phyloP scores from a whole-genome alignment of 2,113 vertebrate species.

The Cairina moschata region DNA sequence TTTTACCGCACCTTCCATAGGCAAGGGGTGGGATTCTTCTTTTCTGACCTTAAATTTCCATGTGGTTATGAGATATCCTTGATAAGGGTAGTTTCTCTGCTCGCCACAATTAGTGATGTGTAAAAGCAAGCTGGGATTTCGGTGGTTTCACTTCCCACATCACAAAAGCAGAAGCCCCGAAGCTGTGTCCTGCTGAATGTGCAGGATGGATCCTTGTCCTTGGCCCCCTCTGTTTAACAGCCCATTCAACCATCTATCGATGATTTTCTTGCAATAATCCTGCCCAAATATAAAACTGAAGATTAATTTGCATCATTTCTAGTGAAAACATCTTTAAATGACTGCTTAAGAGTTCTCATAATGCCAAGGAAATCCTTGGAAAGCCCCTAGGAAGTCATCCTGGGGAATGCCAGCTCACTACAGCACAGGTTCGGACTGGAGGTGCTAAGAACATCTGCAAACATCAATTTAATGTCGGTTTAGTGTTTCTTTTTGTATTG shows the following conservation, averaged over 20 bases:
- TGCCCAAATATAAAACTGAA: background rate
- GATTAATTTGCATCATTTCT: background rate
- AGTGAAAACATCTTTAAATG: background rate
- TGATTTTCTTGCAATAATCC: background rate
- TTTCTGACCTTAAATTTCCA: background rate
- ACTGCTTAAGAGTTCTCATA: background rate
- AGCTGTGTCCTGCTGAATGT: background rate
- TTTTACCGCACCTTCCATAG: background rate
- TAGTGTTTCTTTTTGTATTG: too few species aligned
- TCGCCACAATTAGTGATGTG: background rate
- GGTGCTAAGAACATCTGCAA: accelerated
- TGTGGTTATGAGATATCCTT: background rate
- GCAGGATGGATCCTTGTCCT: background rate
- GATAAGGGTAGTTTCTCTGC: background rate
- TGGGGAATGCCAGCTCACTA: background rate
- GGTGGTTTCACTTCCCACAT: background rate
- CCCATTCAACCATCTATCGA: background rate
- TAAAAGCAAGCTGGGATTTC: background rate
- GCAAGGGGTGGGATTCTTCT: background rate
- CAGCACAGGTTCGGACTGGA: background rate
- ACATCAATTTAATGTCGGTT: too few species aligned
- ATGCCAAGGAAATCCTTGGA: background rate
- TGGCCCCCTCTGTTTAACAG: background rate
- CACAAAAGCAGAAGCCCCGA: accelerated
- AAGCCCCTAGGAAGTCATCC: too few species aligned